These are phyloP conservation scores for Sebastes itinus DNA, from an alignment of 2,797 vertebrate species.

Conservation along the genomic window DNA sequence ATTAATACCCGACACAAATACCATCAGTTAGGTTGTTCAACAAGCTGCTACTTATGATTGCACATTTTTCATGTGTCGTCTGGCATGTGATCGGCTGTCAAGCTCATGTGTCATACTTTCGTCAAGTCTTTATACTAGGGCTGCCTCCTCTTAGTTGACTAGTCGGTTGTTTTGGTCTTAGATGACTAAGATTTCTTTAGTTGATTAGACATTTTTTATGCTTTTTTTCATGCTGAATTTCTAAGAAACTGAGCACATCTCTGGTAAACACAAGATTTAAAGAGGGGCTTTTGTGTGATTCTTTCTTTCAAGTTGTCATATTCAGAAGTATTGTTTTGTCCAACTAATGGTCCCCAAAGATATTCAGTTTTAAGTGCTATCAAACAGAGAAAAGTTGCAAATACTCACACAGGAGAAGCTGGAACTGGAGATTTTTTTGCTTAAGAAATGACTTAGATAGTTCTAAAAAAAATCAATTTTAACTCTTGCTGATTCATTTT, in stretches of 20 bases:
- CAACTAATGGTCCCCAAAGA: neutral
- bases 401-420: neutral
- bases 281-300: neutral
- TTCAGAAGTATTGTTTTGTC: neutral
- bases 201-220: neutral
- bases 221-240: neutral
- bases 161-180: neutral
- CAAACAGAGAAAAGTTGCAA: neutral
- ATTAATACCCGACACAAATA: neutral
- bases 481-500: neutral
- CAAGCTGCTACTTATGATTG: neutral
- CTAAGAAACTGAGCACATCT: neutral
- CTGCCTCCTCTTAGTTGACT: neutral
- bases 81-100: neutral
- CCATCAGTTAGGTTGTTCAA: neutral
- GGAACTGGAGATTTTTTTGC: neutral
- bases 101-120: neutral
- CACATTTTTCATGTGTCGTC: neutral
- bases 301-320: neutral
- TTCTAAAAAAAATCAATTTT: neutral
- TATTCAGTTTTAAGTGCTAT: neutral
- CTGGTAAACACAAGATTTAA: neutral
- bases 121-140: neutral
- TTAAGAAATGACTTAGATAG: neutral
- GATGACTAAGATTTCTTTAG: neutral